Percentiles rank a stretch among this genome's conserved stretches.
These are phyloP conservation scores for Spilogale gracilis DNA, from an alignment of 2,113 vertebrate species.

Conservation along the genomic window DNA sequence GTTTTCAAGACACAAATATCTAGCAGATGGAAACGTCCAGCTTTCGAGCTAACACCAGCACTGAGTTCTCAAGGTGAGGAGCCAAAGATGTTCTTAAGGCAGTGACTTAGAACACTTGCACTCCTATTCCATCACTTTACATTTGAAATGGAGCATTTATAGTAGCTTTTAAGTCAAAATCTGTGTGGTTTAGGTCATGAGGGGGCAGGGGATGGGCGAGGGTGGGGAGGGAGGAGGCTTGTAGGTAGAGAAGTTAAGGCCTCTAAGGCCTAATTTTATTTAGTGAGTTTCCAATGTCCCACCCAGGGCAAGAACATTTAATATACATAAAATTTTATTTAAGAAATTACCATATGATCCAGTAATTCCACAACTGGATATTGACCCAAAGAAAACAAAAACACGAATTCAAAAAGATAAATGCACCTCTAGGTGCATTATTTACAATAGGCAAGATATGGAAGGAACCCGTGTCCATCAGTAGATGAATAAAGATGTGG, in stretches of 20 bases:
- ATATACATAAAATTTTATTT: not conserved
- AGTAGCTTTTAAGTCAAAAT: not conserved
- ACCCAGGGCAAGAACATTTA: not conserved
- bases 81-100: not conserved
- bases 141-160: not conserved
- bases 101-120: not conserved
- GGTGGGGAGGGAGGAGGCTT: not conserved
- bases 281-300: not conserved
- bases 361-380: not conserved
- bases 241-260: not conserved
- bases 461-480: not conserved
- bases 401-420: not conserved
- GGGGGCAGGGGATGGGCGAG: accelerated
- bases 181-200: not conserved
- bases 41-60: not conserved
- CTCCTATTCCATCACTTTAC: not conserved
- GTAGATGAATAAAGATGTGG: not conserved
- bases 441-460: not conserved
- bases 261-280: not conserved
- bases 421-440: not conserved
- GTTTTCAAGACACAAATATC: not conserved
- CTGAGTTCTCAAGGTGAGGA: not conserved
- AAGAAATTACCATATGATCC: not conserved
- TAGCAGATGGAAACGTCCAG: not conserved
- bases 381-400: not conserved